Conservation (phyloP, 2,888 invertebrate genomes). For the Calephelis perditalis region DNA sequence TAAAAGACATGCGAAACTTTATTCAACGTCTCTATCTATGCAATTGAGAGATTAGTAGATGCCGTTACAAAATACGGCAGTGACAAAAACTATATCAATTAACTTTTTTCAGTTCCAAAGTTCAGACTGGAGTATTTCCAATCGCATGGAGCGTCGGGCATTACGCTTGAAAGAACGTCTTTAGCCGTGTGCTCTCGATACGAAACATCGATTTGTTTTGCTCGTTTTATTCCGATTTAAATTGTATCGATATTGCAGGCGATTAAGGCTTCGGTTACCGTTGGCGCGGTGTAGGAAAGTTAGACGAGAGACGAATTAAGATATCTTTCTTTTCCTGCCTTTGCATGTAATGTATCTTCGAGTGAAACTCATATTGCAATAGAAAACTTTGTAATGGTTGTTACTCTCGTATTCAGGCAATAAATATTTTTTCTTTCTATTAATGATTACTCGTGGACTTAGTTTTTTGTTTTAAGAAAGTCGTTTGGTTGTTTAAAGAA, state of each 20-base stretch:
- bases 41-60: conserved; percentile 57
- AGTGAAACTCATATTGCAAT: too few species aligned
- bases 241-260: conserved; percentile 69
- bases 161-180: conserved; percentile 58
- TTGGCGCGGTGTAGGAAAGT: conserved; percentile 46
- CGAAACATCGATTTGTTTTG: conserved; percentile 68
- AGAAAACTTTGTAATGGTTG: too few species aligned
- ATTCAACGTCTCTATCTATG: conserved; percentile 40
- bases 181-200: conserved; percentile 68
- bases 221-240: conserved; percentile 71
- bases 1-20: conserved; percentile 40
- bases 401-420: too few species aligned
- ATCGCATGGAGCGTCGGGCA: conserved; percentile 53
- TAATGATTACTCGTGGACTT: too few species aligned
- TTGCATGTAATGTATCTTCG: too few species aligned
- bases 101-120: conserved; percentile 59
- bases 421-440: too few species aligned
- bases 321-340: conserved; percentile 10
- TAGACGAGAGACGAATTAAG: conserved; percentile 39
- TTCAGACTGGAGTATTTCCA: conserved; percentile 60
- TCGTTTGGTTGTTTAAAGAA: too few species aligned
- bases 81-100: conserved; percentile 71
- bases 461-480: too few species aligned
- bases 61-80: conserved; percentile 53
- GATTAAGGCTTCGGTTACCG: conserved; percentile 63